A percentile compares a stretch with the other conserved stretches of the same genome.
These are phyloP conservation scores for Peromyscus maniculatus DNA, from an alignment of 2,113 vertebrate genomes.

Conservation along the genomic window DNA sequence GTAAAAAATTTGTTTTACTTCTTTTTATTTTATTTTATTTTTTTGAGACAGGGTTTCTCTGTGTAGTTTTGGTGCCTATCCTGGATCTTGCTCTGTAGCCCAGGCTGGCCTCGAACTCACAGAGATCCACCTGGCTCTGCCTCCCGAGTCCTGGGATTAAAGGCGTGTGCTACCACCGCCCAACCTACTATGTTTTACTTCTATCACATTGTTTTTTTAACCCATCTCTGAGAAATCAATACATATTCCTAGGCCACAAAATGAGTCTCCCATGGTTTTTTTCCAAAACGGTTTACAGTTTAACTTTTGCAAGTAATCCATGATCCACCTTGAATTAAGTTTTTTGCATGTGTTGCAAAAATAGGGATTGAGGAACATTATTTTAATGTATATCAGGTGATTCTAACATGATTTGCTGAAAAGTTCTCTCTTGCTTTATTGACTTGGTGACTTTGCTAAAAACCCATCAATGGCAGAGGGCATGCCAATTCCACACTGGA, in stretches of 20 bases:
- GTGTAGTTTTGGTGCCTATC: too few relatives aligned
- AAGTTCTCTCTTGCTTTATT: not conserved
- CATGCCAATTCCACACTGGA: not conserved
- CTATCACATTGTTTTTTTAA: not conserved
- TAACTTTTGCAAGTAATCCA: constrained; percentile 3
- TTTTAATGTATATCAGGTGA: not conserved
- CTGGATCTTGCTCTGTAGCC: too few relatives aligned
- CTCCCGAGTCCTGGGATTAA: too few relatives aligned
- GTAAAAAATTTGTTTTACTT: not conserved
- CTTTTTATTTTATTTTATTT: not conserved
- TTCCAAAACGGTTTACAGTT: constrained; percentile 19
- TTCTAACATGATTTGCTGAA: constrained; percentile 19
- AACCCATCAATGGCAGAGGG: not conserved
- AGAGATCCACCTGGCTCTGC: too few relatives aligned
- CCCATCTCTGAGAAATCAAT: constrained; percentile 13
- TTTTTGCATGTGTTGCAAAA: not conserved
- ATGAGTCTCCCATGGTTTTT: not conserved
- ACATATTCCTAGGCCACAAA: not conserved
- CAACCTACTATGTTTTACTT: not conserved
- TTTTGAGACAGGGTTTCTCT: too few relatives aligned
- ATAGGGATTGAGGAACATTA: not conserved
- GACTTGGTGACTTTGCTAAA: not conserved
- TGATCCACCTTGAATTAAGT: constrained; percentile 2
- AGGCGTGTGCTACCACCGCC: too few relatives aligned
- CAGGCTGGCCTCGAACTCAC: too few relatives aligned